Percentiles rank a stretch among this genome's conserved stretches.
phyloP scores from a whole-genome alignment of 2,113 vertebrate genomes.

The Ictidomys tridecemlineatus region DNA sequence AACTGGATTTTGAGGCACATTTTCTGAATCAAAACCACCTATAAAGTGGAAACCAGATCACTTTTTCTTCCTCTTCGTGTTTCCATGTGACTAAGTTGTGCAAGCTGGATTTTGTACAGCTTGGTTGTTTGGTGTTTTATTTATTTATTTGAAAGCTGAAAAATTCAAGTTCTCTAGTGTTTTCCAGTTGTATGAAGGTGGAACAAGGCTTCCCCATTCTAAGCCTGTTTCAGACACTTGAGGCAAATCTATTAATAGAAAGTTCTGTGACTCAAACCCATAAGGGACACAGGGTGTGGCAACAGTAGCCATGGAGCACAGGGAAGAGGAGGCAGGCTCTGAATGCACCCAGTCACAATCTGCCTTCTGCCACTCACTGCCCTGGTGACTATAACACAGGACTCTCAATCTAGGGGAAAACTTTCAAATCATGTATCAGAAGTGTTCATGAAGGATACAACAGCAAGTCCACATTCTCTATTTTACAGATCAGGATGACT shows the following conservation, averaged over 20 bases:
- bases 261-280: not conserved
- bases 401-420: not conserved
- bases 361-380: not conserved
- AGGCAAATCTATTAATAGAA: constrained; percentile 13
- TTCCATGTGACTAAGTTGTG: not conserved
- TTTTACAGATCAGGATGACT: not conserved
- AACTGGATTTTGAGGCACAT: not conserved
- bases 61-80: not conserved
- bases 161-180: constrained; percentile 47
- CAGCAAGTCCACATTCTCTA: not conserved
- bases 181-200: constrained; percentile 60
- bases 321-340: not conserved
- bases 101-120: not conserved
- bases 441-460: not conserved
- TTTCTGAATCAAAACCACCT: constrained; percentile 59
- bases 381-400: not conserved
- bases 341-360: fast-evolving
- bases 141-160: not conserved
- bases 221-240: not conserved
- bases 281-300: not conserved
- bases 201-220: not conserved
- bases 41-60: not conserved
- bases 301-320: not conserved
- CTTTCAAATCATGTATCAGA: not conserved
- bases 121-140: not conserved